These are phyloP conservation scores for Tetrax tetrax DNA, from an alignment of 2,113 vertebrate genomes.

Conservation along the genomic window DNA sequence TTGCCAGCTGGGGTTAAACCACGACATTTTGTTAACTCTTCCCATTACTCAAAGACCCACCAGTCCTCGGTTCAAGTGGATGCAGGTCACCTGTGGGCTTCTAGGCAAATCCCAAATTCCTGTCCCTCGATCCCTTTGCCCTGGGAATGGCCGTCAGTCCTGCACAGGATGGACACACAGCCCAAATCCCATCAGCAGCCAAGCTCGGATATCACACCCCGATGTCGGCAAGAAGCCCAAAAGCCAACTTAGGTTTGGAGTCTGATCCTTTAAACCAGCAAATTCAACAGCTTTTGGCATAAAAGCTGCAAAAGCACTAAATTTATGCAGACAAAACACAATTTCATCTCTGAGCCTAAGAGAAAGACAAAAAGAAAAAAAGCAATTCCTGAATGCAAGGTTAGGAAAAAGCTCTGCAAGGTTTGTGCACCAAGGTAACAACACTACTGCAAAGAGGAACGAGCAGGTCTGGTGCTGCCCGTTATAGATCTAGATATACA, in stretches of 20 bases:
- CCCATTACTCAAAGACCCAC: not conserved
- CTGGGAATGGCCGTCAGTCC: rapidly evolving
- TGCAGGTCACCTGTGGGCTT: not conserved
- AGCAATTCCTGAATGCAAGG: not conserved
- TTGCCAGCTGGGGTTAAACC: too few species aligned
- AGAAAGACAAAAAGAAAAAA: not conserved
- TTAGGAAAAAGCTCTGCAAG: not conserved
- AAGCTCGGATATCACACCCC: not conserved
- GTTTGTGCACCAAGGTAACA: not conserved
- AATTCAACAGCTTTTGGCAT: not conserved
- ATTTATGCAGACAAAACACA: not conserved
- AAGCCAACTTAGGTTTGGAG: not conserved
- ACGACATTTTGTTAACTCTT: not conserved
- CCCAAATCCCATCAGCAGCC: rapidly evolving
- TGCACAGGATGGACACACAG: not conserved
- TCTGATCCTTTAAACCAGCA: not conserved
- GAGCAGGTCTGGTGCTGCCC: not conserved
- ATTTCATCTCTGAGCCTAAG: not conserved
- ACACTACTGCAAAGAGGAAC: not conserved
- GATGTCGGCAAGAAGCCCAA: rapidly evolving
- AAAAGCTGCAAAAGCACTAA: not conserved
- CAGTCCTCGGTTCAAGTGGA: not conserved
- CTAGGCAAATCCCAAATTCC: not conserved
- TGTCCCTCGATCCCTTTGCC: not conserved
- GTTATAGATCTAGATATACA: not conserved